A percentile compares a stretch with the other conserved stretches of the same genome.
These are phyloP conservation scores for Rhopalosiphum nymphaeae DNA, from an alignment of 2,888 invertebrate genomes.

Conservation along the genomic window DNA sequence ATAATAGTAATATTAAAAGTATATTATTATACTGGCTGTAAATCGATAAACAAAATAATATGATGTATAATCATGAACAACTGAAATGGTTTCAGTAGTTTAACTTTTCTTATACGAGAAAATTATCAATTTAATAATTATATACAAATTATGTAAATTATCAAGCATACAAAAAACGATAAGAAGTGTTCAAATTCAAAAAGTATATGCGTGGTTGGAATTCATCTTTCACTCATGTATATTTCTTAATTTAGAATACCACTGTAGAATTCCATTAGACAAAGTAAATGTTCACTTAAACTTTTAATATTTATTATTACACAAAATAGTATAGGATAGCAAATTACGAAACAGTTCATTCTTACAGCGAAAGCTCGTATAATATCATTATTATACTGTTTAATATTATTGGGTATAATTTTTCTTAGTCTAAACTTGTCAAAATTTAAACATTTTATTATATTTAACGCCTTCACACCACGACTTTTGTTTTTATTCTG, in stretches of 20 bases:
- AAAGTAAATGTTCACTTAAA: background rate
- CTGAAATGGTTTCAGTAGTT: background rate
- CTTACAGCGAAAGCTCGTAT: background rate
- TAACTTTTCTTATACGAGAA: background rate
- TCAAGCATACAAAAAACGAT: background rate
- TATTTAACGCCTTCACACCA: background rate
- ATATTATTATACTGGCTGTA: background rate
- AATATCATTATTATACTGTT: background rate
- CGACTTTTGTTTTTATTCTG: slow-evolving; percentile 20
- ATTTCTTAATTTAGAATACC: background rate
- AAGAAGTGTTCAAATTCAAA: background rate
- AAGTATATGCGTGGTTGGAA: background rate
- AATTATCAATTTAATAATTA: background rate
- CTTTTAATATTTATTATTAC: background rate
- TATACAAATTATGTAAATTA: background rate
- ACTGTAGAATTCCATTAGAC: background rate
- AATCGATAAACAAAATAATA: background rate
- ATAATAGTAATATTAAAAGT: background rate
- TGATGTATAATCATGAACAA: background rate
- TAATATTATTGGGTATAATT: background rate
- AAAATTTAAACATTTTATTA: slow-evolving; percentile 1
- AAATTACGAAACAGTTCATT: background rate
- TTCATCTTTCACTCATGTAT: background rate
- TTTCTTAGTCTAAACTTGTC: slow-evolving; percentile 7
- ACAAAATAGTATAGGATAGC: background rate